phyloP scores from a whole-genome alignment of 2,888 invertebrate genomes.

The Plutella xylostella region DNA sequence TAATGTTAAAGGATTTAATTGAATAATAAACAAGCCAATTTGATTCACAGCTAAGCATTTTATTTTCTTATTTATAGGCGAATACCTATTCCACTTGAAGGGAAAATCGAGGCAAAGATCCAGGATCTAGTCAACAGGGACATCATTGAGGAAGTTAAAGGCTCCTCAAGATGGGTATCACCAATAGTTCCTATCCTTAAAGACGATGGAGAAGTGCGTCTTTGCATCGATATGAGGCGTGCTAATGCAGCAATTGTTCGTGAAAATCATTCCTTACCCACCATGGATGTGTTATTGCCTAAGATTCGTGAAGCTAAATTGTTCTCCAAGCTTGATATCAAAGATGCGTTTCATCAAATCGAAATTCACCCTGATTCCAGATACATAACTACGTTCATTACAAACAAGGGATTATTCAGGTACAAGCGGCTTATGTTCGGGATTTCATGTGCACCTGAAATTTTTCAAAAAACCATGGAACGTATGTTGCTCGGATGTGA shows the following conservation, averaged over 20 bases:
- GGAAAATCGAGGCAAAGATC: slow-evolving; percentile 7
- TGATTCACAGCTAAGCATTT: slow-evolving; percentile 6
- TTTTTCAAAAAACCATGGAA: slow-evolving; percentile 14
- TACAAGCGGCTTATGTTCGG: slow-evolving; percentile 5
- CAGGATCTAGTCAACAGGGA: background rate
- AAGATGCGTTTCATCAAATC: slow-evolving; percentile 23
- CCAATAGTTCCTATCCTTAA: slow-evolving; percentile 1
- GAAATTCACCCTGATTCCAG: slow-evolving; percentile 17
- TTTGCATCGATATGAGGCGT: slow-evolving; percentile 6
- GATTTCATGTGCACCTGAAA: slow-evolving; percentile 2
- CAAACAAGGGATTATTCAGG: slow-evolving; percentile 15
- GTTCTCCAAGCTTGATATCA: slow-evolving; percentile 21
- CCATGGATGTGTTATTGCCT: slow-evolving; percentile 22
- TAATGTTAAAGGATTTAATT: background rate
- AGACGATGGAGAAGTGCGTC: slow-evolving; percentile 4
- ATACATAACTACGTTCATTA: slow-evolving; percentile 23
- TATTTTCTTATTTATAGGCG: slow-evolving; percentile 9
- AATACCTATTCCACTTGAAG: slow-evolving; percentile 11
- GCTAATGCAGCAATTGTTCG: slow-evolving; percentile 21
- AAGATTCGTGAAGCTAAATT: slow-evolving; percentile 19
- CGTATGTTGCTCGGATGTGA: slow-evolving; percentile 18
- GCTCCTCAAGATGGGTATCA: slow-evolving; percentile 6
- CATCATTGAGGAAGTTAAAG: slow-evolving; percentile 4
- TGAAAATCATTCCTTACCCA: slow-evolving; percentile 24
- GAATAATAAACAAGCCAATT: slow-evolving; percentile 6